Evolutionary conservation across 2,797 vertebrate genomes (phyloP).

Genomic region (Bovichtus variegatus): DNA sequence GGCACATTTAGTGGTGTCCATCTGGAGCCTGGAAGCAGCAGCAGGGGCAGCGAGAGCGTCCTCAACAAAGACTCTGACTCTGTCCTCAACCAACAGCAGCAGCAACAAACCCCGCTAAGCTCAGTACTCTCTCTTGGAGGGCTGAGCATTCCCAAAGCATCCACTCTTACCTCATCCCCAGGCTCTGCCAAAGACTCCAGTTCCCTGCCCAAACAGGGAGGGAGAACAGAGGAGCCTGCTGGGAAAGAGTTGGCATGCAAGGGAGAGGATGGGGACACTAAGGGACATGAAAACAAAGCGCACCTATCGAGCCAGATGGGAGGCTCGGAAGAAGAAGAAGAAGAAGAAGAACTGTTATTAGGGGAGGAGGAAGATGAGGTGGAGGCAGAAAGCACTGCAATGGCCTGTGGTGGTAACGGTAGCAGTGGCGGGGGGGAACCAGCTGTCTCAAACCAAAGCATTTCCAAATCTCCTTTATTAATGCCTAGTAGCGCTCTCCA

Average conservation of each 20-base stretch:
- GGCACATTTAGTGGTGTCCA: conserved; percentile 99
- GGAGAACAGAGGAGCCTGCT: conserved; percentile 86
- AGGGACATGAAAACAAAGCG: conserved; percentile 90
- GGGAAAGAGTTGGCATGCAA: conserved; percentile 86
- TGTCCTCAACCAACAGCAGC: conserved; percentile 87
- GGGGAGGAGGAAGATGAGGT: conserved; percentile 91
- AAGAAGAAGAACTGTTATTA: conserved; percentile 86
- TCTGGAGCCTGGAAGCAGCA: conserved; percentile 89
- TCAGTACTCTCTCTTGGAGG: conserved; percentile 93
- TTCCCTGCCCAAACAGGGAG: conserved; percentile 85
- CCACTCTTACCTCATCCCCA: conserved; percentile 93
- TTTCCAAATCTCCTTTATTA: conserved; percentile 99
- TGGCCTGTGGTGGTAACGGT: conserved; percentile 89
- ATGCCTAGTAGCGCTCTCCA: conserved; percentile 99
- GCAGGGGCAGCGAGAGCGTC: conserved; percentile 84
- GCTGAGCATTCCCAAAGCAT: conserved; percentile 88
- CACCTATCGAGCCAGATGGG: conserved; percentile 87
- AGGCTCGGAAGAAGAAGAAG: conserved; percentile 84
- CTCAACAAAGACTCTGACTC: conserved; percentile 89
- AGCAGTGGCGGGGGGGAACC: conserved; percentile 90
- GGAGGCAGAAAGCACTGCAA: conserved; percentile 90
- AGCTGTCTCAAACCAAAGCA: conserved; percentile 99
- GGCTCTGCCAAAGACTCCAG: conserved; percentile 95
- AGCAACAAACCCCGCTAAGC: conserved; percentile 87
- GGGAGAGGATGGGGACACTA: conserved; percentile 85